Evolutionary conservation across 2,888 invertebrate species (phyloP).

Genomic region (Prosapia bicincta): DNA sequence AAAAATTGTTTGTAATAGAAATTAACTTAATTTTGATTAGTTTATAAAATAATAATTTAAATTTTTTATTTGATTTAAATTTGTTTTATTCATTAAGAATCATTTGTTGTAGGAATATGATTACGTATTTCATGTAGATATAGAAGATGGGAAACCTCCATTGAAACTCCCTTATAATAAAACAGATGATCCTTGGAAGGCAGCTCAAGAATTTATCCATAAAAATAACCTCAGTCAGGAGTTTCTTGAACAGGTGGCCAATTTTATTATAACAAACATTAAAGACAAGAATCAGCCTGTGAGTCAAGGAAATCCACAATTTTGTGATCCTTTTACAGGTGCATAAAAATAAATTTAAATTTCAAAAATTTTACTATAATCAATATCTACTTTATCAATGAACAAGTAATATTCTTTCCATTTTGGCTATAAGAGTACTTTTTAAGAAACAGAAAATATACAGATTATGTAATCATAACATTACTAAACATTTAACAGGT

Average conservation of each 20-base stretch:
- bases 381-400: not conserved
- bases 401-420: not conserved
- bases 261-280: conserved; percentile 86
- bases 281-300: conserved; percentile 43
- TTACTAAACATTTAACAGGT: too few relatives aligned
- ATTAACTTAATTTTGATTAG: too few relatives aligned
- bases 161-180: conserved; percentile 89
- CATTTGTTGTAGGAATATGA: conserved; percentile 68
- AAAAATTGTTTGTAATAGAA: too few relatives aligned
- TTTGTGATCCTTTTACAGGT: conserved; percentile 61
- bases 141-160: conserved; percentile 84
- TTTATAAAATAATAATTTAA: too few relatives aligned
- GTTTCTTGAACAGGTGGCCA: conserved; percentile 85
- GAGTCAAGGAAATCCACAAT: conserved; percentile 42
- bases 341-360: conserved; percentile 21
- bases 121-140: conserved; percentile 93
- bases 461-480: too few relatives aligned
- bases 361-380: not conserved
- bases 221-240: conserved; percentile 77
- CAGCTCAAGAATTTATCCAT: conserved; percentile 87
- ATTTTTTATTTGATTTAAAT: too few relatives aligned
- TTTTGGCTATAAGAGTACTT: not conserved
- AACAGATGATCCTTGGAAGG: conserved; percentile 87
- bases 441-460: too few relatives aligned
- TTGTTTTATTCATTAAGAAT: too few relatives aligned